Percentiles rank a stretch among this genome's conserved stretches.
Evolutionary conservation across 2,888 invertebrate genomes (phyloP).

Genomic region (Rhagonycha fulva): DNA sequence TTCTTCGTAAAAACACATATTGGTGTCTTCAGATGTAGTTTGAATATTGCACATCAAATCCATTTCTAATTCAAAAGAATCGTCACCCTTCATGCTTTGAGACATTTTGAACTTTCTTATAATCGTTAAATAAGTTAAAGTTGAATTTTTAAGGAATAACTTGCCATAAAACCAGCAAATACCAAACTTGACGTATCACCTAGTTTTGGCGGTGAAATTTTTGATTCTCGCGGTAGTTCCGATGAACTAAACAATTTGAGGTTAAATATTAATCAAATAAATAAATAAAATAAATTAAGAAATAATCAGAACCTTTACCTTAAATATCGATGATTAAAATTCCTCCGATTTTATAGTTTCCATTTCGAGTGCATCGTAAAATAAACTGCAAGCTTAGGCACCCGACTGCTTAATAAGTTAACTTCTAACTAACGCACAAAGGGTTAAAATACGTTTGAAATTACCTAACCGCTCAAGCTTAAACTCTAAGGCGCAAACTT

Average conservation of each 20-base stretch:
- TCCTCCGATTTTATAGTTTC: neutral
- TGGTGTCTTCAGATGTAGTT: neutral
- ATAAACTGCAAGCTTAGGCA: neutral
- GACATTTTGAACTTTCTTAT: neutral
- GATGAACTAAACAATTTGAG: neutral
- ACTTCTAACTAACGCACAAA: neutral
- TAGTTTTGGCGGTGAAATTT: neutral
- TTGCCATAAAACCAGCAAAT: neutral
- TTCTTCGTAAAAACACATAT: neutral
- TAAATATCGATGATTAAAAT: neutral
- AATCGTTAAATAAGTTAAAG: neutral
- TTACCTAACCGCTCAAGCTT: neutral
- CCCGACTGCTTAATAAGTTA: no score
- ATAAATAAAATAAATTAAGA: neutral
- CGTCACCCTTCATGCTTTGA: neutral
- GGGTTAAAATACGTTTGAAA: neutral
- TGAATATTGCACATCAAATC: neutral
- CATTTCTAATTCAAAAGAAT: neutral
- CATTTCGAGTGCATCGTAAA: neutral
- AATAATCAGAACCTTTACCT: neutral
- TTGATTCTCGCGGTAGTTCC: neutral
- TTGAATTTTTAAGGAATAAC: neutral
- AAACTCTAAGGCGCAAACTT: neutral
- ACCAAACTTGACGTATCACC: neutral
- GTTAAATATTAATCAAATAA: neutral